Percentiles rank a stretch among this genome's conserved stretches.
These are phyloP conservation scores for Leptobrachium ailaonicum DNA, from an alignment of 2,113 vertebrate species.

Conservation along the genomic window DNA sequence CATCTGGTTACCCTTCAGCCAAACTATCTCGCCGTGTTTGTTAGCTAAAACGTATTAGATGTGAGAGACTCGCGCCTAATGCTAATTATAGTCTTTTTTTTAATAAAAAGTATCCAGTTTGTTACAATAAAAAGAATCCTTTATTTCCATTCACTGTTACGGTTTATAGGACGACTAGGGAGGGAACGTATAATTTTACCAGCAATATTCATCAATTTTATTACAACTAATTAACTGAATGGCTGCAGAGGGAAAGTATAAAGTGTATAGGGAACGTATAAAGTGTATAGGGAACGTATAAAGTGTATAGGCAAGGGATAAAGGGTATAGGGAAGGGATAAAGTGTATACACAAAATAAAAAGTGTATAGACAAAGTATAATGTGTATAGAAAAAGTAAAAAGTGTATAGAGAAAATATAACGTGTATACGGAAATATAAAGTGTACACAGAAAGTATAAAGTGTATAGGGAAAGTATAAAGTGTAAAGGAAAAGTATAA, in stretches of 20 bases:
- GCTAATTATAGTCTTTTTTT: neutral
- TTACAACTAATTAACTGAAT: neutral
- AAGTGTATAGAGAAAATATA: too few relatives aligned
- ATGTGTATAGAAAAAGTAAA: too few relatives aligned
- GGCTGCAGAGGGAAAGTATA: neutral
- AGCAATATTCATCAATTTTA: neutral
- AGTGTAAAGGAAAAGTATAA: too few relatives aligned
- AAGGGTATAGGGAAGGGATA: too few relatives aligned
- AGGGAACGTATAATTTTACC: neutral
- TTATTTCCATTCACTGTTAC: neutral
- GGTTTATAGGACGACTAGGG: too few relatives aligned
- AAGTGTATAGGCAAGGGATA: too few relatives aligned
- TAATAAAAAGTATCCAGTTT: neutral
- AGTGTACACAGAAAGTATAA: too few relatives aligned
- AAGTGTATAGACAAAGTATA: too few relatives aligned
- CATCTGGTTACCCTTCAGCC: constrained; percentile 19
- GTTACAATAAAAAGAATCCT: neutral
- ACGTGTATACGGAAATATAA: too few relatives aligned
- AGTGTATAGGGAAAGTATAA: too few relatives aligned
- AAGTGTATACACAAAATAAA: too few relatives aligned
- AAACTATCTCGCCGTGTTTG: neutral
- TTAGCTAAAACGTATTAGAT: neutral
- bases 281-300: too few relatives aligned
- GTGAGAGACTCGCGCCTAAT: neutral
- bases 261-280: neutral